Evolutionary conservation across 2,113 vertebrate genomes (phyloP), one percentile per base, ranked within the genome.

Genomic region (Carettochelys insculpta): DNA sequence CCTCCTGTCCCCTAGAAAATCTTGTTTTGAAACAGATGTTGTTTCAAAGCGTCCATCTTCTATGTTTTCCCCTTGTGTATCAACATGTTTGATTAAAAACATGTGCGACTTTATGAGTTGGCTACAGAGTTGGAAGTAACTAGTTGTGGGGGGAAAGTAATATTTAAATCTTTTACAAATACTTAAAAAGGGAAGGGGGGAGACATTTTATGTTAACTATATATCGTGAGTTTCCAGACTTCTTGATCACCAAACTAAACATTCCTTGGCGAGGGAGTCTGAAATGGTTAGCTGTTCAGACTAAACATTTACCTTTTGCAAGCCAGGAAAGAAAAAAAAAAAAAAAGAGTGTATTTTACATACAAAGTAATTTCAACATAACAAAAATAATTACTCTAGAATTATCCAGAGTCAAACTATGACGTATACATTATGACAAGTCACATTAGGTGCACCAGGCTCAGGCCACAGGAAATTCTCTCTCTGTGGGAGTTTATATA

Each of bases 361-460:
- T 65, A 34, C 17, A 65, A 65, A 65, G 34, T n/a, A 65, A 65
- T 65, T 38, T 65, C 61, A 65, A 65, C 8, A 8, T 38, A 38
- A 38, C 61, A 65, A 38, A 38, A 65, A 38, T 65, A 19, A 65
- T 65, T 65, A n/a, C 34, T 16, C 8, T 20, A 20, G 16, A 65
- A 65, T 65, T n/a, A 65, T 65, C 34, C 16, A n/a, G 34, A 82
- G 92, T 93, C 12, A 96, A 99, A 99, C 97, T 99, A 99, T 47
- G 99, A 99, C 98, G 99, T 99, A 99, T 99, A 41, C 99, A 99
- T 95, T 99, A 99, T 22, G 99, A 99, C 8, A 99, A 99, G 96
- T 99, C 99, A 3, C 99, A 99, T 97, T 99, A 99, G 97, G 98
- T 99, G 83, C 98, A 99, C 80, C 99, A 99, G 97, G 99, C 99